Conservation (phyloP, 2,113 vertebrate species). For the Pygoscelis adeliae region DNA sequence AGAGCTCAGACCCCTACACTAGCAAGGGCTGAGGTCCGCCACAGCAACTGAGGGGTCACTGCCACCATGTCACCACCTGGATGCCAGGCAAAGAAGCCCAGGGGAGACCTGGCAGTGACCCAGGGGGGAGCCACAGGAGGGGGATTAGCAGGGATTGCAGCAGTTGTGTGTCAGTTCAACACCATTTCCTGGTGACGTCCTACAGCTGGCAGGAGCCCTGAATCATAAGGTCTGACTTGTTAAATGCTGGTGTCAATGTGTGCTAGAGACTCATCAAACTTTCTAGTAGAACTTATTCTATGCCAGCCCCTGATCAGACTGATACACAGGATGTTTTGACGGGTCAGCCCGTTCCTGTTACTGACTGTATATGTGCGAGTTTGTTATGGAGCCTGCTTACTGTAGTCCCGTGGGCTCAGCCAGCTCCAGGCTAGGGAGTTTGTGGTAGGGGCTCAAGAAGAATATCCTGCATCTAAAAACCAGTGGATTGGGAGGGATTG, state of each 20-base stretch:
- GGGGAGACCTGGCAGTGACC: not conserved
- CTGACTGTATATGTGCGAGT: not conserved
- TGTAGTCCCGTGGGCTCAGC: not conserved
- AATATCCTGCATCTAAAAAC: slow-evolving; percentile 1
- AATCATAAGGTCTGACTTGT: slow-evolving; percentile 51
- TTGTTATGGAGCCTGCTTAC: not conserved
- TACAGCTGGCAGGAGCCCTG: not conserved
- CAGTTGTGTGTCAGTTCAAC: not conserved
- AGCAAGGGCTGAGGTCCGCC: not conserved
- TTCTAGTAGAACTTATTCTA: slow-evolving; percentile 8
- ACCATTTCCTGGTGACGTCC: slow-evolving; percentile 10
- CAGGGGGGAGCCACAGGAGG: not conserved
- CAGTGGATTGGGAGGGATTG: not conserved
- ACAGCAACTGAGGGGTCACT: not conserved
- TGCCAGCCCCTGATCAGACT: not conserved
- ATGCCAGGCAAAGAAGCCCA: not conserved
- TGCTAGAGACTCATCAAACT: not conserved
- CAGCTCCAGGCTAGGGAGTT: not conserved
- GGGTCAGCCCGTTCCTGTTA: slow-evolving; percentile 43
- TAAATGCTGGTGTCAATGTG: not conserved
- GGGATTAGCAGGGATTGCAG: not conserved
- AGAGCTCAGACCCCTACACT: not conserved
- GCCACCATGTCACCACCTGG: not conserved
- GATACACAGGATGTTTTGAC: slow-evolving; percentile 3
- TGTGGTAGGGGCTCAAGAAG: not conserved